Conservation (phyloP, 2,113 vertebrate species). For the Salvator merianae region DNA sequence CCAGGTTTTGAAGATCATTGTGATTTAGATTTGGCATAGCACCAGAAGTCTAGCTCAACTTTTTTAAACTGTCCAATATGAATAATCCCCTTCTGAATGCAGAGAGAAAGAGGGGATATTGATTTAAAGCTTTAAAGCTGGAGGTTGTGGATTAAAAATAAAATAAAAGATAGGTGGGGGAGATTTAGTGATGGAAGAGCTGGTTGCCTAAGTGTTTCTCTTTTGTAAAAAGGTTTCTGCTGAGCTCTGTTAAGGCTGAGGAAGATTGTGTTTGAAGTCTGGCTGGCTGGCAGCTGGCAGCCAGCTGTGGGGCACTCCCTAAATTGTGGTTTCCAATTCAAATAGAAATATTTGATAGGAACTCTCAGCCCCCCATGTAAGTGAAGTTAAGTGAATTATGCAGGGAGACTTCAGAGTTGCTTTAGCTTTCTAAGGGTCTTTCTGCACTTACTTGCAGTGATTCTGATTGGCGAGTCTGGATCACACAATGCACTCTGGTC, state of each 20-base stretch:
- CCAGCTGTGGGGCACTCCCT: constrained; percentile 9
- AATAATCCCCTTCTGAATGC: constrained; percentile 69
- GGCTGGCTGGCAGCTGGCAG: constrained; percentile 49
- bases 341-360: constrained; percentile 35
- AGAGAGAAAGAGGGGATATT: constrained; percentile 67
- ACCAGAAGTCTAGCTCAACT: constrained; percentile 67
- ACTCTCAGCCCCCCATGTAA: not conserved
- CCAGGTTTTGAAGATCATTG: constrained; percentile 65
- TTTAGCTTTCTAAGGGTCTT: not conserved
- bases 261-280: constrained; percentile 48
- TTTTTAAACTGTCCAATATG: constrained; percentile 69
- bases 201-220: constrained; percentile 58
- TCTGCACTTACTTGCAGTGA: too few relatives aligned
- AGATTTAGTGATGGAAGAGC: constrained; percentile 63
- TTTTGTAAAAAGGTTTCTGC: constrained; percentile 56
- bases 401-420: not conserved
- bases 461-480: too few relatives aligned
- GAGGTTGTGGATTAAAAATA: constrained; percentile 63
- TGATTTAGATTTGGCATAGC: constrained; percentile 68
- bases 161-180: constrained; percentile 30
- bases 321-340: not conserved
- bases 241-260: constrained; percentile 40
- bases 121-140: constrained; percentile 73
- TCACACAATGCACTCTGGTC: too few relatives aligned
- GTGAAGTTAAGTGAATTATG: not conserved